phyloP scores from a whole-genome alignment of 2,797 vertebrate genomes.

The Mormyrops attenuatus region DNA sequence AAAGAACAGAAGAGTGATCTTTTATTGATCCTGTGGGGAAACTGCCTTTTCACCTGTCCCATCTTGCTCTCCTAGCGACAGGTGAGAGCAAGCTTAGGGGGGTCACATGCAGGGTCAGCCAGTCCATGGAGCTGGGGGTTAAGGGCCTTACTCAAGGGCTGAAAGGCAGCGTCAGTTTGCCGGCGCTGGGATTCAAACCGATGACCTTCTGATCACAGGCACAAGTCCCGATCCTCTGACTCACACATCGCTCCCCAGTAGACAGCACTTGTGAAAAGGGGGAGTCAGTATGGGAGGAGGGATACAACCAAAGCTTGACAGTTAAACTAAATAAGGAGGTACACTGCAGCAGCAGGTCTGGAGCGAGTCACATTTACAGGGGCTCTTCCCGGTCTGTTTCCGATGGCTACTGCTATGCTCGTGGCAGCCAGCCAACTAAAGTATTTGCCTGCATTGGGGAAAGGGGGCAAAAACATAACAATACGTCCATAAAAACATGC shows the following conservation, averaged over 20 bases:
- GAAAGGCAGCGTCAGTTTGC: background rate
- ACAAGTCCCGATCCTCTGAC: background rate
- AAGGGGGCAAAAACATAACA: background rate
- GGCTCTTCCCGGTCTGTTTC: background rate
- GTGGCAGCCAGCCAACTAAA: constrained; percentile 1
- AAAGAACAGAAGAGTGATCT: background rate
- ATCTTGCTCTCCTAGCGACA: background rate
- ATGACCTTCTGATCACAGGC: background rate
- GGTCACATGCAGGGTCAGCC: background rate
- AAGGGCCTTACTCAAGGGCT: background rate
- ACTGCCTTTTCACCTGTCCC: background rate
- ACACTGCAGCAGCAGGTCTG: background rate
- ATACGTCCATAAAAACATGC: background rate
- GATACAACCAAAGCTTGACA: background rate
- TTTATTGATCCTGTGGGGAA: background rate
- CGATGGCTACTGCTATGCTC: background rate
- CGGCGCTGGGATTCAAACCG: background rate
- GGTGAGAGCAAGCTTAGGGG: background rate
- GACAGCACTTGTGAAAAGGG: background rate
- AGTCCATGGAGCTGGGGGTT: background rate
- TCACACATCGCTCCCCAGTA: background rate
- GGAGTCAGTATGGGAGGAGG: background rate
- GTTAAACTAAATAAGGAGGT: background rate
- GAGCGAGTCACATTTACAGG: background rate
- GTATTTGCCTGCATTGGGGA: background rate